Evolutionary conservation across 2,888 invertebrate genomes (phyloP), one percentile per base, ranked within the genome.

Genomic region (Elegia similella): DNA sequence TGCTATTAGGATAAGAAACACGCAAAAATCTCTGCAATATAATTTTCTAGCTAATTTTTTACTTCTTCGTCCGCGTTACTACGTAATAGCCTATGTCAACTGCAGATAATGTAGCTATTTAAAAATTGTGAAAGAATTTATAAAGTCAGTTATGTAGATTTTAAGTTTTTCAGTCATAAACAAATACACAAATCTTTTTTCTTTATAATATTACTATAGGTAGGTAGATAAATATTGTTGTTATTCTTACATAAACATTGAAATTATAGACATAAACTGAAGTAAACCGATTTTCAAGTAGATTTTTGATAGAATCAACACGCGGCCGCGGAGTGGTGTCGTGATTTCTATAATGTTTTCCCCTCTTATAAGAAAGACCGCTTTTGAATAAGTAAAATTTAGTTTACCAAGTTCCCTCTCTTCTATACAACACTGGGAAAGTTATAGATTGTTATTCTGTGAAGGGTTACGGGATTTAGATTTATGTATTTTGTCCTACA

Each of bases 221-320:
- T n/a, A n/a, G n/a, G n/a, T n/a, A n/a, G n/a, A n/a, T n/a, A n/a
- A n/a, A n/a, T n/a, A n/a, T n/a, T n/a, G n/a, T n/a, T n/a, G n/a
- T n/a, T 34, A 10, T 34, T 12, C 34, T 34, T 34, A 34, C 5
- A 17, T 16, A 50, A 66, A n/a, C n/a, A 65, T 63, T 59, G 52
- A 70, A 67, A 62, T 2, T 54, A 6, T 0, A 7, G n/a, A 58
- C 75, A 58, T 60, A 66, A 77, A 62, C 60, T 47, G 42, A 72
- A 76, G 34, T 58, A 12, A 5, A 56, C 56, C 64, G 64, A 70
- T 70, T 76, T 70, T 75, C 72, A 71, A 86, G 84, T 82, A 84
- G 84, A 84, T 87, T 85, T 87, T 82, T 86, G 88, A 88, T 88
- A 88, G 86, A 89, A 88, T 88, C 88, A 87, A 87, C 88, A 88